Conservation (phyloP, 2,797 vertebrate genomes). For the Diglossa cyanea region DNA sequence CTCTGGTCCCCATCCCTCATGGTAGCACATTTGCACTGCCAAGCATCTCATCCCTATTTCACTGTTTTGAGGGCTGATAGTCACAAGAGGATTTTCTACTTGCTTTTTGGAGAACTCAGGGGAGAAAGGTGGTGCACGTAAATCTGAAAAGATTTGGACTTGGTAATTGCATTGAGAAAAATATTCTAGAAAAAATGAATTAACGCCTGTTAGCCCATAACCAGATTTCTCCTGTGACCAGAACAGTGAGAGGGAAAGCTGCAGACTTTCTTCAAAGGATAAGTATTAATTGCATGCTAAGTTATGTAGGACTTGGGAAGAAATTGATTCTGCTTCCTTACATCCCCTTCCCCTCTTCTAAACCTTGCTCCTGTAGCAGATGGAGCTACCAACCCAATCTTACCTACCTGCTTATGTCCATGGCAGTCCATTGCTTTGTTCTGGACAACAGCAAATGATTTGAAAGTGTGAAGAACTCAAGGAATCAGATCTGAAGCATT, state of each 20-base stretch:
- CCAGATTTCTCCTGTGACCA: background rate
- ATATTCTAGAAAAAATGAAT: background rate
- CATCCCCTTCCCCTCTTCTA: background rate
- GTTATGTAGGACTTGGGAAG: background rate
- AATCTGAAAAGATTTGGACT: background rate
- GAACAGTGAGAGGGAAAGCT: background rate
- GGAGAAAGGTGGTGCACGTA: background rate
- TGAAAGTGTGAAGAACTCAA: background rate
- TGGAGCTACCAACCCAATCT: background rate
- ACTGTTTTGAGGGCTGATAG: background rate
- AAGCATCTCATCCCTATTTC: background rate
- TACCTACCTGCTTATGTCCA: background rate
- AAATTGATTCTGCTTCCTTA: background rate
- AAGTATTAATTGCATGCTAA: background rate
- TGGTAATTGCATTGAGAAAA: background rate
- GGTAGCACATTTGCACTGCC: rapidly evolving
- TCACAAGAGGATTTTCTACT: background rate
- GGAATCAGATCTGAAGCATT: background rate
- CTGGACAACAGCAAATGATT: background rate
- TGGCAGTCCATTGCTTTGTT: background rate
- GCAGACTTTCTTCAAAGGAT: background rate
- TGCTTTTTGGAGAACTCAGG: background rate
- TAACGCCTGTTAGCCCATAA: background rate
- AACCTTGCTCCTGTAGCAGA: background rate
- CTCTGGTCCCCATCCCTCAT: background rate